phyloP scores from a whole-genome alignment of 2,113 vertebrate genomes.

The Oncorhynchus clarkii region DNA sequence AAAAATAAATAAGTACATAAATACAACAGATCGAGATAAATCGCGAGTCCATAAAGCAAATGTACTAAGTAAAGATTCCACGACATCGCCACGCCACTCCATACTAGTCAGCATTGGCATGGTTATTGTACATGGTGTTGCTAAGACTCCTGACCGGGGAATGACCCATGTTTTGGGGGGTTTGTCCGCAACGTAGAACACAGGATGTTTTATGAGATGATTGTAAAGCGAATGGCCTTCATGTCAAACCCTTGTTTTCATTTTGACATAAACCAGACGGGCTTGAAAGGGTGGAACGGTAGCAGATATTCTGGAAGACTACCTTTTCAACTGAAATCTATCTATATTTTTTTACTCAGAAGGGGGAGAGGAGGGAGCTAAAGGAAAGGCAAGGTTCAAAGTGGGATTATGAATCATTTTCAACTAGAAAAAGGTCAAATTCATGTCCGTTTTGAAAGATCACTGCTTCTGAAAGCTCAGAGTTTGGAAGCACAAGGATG shows the following conservation, averaged over 20 bases:
- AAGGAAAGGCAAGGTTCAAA: neutral
- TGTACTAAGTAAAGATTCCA: neutral
- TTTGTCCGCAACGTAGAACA: neutral
- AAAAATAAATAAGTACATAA: slow-evolving; percentile 15
- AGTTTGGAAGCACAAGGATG: slow-evolving; percentile 7
- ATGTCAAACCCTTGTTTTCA: neutral
- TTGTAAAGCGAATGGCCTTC: neutral
- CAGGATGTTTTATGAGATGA: neutral
- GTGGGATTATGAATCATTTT: neutral
- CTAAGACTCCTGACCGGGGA: neutral
- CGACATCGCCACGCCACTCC: neutral
- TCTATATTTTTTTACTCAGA: neutral
- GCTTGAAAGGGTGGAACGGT: neutral
- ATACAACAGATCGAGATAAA: slow-evolving; percentile 1
- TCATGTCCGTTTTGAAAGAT: neutral
- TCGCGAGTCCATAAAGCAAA: neutral
- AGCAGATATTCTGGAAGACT: neutral
- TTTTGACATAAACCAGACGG: neutral
- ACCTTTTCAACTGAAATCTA: neutral
- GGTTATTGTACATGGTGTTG: neutral
- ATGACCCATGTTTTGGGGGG: neutral
- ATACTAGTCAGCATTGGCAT: neutral
- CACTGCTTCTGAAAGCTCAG: neutral
- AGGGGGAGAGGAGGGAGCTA: neutral
- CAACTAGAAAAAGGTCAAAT: neutral